A percentile compares a stretch with the other conserved stretches of the same genome.
Evolutionary conservation across 2,797 vertebrate species (phyloP).

Genomic region (Uromys caudimaculatus): DNA sequence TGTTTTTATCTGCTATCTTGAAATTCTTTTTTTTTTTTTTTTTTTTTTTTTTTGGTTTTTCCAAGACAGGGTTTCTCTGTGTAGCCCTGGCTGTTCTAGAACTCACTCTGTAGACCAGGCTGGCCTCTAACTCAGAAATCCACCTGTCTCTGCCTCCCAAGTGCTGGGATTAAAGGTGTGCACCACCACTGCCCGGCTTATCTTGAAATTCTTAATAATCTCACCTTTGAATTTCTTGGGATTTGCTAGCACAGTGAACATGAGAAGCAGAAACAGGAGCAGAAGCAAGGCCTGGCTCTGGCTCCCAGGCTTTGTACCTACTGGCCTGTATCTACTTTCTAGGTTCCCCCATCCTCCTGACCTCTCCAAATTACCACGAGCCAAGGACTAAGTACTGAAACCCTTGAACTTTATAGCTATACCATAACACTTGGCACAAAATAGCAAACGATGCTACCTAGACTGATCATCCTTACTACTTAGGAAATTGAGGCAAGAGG

Average conservation of each 20-base stretch:
- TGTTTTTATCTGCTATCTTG: background rate
- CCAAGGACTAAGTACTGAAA: background rate
- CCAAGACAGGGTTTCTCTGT: too few species aligned
- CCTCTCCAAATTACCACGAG: background rate
- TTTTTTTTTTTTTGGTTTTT: too few species aligned
- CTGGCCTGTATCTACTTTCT: background rate
- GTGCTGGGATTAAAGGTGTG: too few species aligned
- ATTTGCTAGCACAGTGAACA: background rate
- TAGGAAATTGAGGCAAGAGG: background rate
- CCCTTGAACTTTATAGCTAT: background rate
- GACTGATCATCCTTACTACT: background rate
- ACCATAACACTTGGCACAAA: background rate
- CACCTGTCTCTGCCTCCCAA: too few species aligned
- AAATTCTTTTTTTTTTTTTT: too few species aligned
- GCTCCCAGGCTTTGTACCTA: background rate
- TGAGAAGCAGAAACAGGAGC: background rate
- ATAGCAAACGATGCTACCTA: background rate
- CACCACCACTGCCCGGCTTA: too few species aligned
- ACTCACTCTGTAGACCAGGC: too few species aligned
- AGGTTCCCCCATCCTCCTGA: too few species aligned
- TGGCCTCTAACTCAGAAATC: too few species aligned
- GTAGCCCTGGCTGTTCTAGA: too few species aligned
- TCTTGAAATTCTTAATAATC: background rate
- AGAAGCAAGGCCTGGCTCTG: background rate
- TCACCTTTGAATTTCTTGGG: background rate